phyloP scores from a whole-genome alignment of 2,888 invertebrate species.

The Lasioglossum figueresi region DNA sequence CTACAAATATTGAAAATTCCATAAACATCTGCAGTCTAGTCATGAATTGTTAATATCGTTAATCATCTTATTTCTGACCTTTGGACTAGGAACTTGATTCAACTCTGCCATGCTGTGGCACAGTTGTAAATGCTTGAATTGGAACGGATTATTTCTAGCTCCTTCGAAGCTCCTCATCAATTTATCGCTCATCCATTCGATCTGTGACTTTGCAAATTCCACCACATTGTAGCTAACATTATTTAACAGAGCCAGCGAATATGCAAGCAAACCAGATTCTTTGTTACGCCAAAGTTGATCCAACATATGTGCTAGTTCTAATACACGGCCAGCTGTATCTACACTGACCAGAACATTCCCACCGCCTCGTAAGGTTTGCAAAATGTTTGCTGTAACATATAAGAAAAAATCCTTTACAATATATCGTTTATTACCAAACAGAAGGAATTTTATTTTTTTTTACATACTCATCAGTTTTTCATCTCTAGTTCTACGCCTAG shows the following conservation, averaged over 20 bases:
- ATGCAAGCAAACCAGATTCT: conserved; percentile 97
- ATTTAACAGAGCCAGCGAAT: conserved; percentile 96
- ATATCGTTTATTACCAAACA: conserved; percentile 27
- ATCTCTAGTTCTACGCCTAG: conserved; percentile 94
- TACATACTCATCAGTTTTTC: conserved; percentile 96
- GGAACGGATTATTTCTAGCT: conserved; percentile 97
- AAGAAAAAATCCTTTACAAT: conserved; percentile 12
- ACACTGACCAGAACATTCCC: conserved; percentile 98
- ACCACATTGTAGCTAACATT: conserved; percentile 99
- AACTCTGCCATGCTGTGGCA: conserved; percentile 97
- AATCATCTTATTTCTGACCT: conserved; percentile 84
- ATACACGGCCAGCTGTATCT: conserved; percentile 97
- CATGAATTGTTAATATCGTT: background rate
- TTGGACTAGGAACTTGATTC: conserved; percentile 93
- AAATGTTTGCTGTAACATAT: conserved; percentile 90
- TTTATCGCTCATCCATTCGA: conserved; percentile 99
- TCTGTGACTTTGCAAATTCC: conserved; percentile 99
- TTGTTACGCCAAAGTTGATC: conserved; percentile 97
- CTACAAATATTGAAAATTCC: too few species aligned
- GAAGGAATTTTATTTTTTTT: conserved; percentile 14
- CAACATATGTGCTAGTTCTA: conserved; percentile 98
- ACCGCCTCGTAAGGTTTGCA: conserved; percentile 95
- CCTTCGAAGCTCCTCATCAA: conserved; percentile 96
- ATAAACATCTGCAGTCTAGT: conserved; percentile 18
- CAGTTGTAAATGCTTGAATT: conserved; percentile 95